Conservation (phyloP, 2,888 invertebrate species). For the Pollenia griseotomentosa region DNA sequence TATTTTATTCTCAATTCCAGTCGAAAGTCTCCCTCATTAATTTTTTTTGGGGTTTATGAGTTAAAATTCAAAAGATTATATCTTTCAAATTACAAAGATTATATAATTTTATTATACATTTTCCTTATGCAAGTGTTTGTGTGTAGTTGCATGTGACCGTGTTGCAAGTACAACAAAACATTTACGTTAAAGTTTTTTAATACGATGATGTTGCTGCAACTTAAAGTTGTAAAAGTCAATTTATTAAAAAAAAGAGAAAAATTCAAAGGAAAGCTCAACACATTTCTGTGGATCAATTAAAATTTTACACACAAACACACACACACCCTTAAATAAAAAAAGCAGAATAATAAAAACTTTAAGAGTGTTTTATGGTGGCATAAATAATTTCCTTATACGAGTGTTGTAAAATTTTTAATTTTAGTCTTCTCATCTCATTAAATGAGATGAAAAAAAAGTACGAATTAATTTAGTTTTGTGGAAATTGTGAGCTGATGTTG, state of each 20-base stretch:
- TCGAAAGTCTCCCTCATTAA: background rate
- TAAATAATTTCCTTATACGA: slow-evolving; percentile 39
- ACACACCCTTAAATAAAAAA: background rate
- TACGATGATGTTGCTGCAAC: slow-evolving; percentile 7
- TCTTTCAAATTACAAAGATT: slow-evolving; percentile 54
- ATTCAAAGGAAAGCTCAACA: slow-evolving; percentile 34
- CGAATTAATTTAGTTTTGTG: background rate
- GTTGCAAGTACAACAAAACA: slow-evolving; percentile 47
- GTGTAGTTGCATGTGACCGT: background rate
- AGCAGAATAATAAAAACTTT: slow-evolving; percentile 32
- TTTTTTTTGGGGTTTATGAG: slow-evolving; percentile 28
- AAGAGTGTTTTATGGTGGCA: slow-evolving; percentile 51
- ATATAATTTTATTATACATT: slow-evolving; percentile 56
- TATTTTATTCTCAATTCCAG: background rate
- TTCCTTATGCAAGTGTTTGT: background rate
- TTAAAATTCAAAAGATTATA: slow-evolving; percentile 50
- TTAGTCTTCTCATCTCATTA: slow-evolving; percentile 23
- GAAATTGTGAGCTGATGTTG: background rate
- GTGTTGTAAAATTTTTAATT: slow-evolving; percentile 27
- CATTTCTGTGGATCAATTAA: slow-evolving; percentile 56
- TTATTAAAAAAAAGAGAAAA: background rate
- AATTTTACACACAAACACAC: slow-evolving; percentile 31
- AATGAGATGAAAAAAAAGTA: slow-evolving; percentile 34
- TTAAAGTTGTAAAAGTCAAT: slow-evolving; percentile 39
- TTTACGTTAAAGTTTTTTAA: slow-evolving; percentile 38